Percentiles rank a stretch among this genome's conserved stretches.
Evolutionary conservation across 2,797 vertebrate genomes (phyloP).

Genomic region (Anomalospiza imberbis): DNA sequence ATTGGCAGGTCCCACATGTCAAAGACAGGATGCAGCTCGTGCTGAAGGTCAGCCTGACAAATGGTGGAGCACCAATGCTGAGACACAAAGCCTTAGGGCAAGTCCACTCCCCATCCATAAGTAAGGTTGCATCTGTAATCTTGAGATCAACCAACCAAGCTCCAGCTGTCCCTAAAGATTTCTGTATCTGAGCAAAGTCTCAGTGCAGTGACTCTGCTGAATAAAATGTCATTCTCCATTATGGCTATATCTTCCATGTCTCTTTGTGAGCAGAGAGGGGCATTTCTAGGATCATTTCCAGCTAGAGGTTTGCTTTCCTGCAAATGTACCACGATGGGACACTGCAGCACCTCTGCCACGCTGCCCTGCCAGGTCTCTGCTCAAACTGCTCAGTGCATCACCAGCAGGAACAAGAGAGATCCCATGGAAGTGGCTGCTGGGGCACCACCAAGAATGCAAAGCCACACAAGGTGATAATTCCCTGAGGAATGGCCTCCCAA

Average conservation of each 20-base stretch:
- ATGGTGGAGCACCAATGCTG: not conserved
- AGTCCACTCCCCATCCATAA: not conserved
- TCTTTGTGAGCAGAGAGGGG: not conserved
- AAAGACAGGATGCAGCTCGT: not conserved
- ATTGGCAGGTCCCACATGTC: accelerated
- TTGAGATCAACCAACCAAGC: not conserved
- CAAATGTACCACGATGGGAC: not conserved
- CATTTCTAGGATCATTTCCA: not conserved
- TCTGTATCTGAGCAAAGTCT: not conserved
- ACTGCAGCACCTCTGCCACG: not conserved
- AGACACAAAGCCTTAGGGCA: not conserved
- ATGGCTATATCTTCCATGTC: not conserved
- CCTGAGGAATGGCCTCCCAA: not conserved
- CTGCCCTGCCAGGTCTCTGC: not conserved
- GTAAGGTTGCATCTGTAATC: not conserved
- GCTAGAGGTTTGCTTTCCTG: not conserved
- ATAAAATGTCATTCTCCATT: not conserved
- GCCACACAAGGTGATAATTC: not conserved
- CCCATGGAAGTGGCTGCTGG: not conserved
- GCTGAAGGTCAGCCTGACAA: not conserved
- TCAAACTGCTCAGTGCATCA: not conserved
- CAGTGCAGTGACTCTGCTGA: not conserved
- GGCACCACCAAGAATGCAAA: not conserved
- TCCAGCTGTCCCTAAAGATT: not conserved
- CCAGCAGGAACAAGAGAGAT: not conserved